Evolutionary conservation across 2,888 invertebrate species (phyloP), one percentile per base, ranked within the genome.

Genomic region (Augiades crinisus): DNA sequence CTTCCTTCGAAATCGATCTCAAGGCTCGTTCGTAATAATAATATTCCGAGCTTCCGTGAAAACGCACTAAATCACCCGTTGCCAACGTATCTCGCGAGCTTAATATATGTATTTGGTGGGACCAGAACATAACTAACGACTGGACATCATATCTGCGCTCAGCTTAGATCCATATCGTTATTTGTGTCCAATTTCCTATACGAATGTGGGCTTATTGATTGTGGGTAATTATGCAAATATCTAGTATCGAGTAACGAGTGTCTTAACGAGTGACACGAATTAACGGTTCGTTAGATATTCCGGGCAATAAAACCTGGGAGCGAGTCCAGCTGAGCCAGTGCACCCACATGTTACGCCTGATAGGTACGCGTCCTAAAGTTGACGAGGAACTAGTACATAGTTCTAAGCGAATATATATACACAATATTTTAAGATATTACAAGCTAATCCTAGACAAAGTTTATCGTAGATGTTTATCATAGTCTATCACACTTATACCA

Each of bases 211-310:
- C 67, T 72, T 72, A 80, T 76, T 81, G 78, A 80, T 75, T 72
- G 77, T 72, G 67, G 72, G 78, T 78, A 79, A 84, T 86, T 85
- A 86, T 83, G 83, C 77, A 80, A 83, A 78, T 80, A 72, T 68
- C 75, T 60, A 70, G 70, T 69, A 60, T 64, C 66, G 63, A 49
- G 59, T 68, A 65, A 68, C 69, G 62, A 65, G 64, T 67, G 65
- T 64, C 67, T 67, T 71, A 73, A 69, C 75, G 65, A 74, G 71
- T 78, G 79, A 79, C 76, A 70, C 70, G 72, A 72, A 78, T 82
- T 82, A 80, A 76, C 76, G 64, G 67, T 67, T 65, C 66, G 61
- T 60, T 67, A 66, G 62, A 59, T 65, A 68, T 63, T 62, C 63
- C 56, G 57, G 56, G 59, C 62, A 61, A 58, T 67, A 64, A 66